These are phyloP conservation scores for Distichodus sexfasciatus DNA, from an alignment of 2,797 vertebrate species.

Conservation along the genomic window DNA sequence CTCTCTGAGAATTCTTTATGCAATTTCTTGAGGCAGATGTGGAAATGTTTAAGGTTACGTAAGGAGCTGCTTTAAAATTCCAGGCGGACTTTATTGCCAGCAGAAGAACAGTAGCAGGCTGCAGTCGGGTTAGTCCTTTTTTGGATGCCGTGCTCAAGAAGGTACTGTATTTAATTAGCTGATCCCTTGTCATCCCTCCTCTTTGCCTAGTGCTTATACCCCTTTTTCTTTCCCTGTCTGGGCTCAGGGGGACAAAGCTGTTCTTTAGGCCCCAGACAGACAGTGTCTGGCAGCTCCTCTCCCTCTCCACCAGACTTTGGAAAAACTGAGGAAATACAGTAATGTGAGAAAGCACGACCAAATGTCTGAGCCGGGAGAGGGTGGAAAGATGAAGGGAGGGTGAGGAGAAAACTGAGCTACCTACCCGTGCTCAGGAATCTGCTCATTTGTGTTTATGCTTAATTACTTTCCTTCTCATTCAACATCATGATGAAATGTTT, in stretches of 20 bases:
- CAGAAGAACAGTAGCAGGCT: slow-evolving; percentile 6
- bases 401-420: not conserved
- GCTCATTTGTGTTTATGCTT: too few relatives aligned
- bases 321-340: slow-evolving; percentile 35
- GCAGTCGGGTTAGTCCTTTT: not conserved
- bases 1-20: not conserved
- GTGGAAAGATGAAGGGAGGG: not conserved
- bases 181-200: not conserved
- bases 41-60: not conserved
- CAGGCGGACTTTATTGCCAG: not conserved
- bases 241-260: not conserved
- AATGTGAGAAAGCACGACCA: slow-evolving; percentile 43
- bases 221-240: slow-evolving; percentile 15
- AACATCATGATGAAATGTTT: too few relatives aligned
- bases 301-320: slow-evolving; percentile 25
- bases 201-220: not conserved
- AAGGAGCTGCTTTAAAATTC: too few relatives aligned
- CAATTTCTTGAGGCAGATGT: not conserved
- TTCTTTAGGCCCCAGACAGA: slow-evolving; percentile 21
- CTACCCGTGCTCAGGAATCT: not conserved
- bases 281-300: slow-evolving; percentile 34
- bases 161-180: slow-evolving; percentile 20
- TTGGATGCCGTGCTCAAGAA: not conserved
- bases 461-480: too few relatives aligned
- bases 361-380: slow-evolving; percentile 19